A percentile compares a stretch with the other conserved stretches of the same genome.
Evolutionary conservation across 2,888 invertebrate species (phyloP).

Genomic region (Hirudinaria manillensis): DNA sequence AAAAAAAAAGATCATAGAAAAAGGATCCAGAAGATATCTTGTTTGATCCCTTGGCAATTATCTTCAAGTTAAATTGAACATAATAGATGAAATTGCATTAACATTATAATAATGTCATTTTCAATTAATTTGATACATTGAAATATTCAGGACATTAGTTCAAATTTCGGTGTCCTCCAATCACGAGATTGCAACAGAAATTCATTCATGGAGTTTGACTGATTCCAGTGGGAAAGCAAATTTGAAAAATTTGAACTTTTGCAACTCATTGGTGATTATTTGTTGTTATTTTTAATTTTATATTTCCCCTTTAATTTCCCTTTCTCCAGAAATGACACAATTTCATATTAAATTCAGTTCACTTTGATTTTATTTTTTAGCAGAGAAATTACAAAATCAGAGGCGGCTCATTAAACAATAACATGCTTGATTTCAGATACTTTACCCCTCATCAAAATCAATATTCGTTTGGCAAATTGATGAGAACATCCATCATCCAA

Average conservation of each 20-base stretch:
- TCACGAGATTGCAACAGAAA: not conserved
- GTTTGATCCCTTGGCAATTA: no score
- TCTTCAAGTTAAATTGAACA: no score
- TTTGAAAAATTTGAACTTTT: not conserved
- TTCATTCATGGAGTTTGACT: not conserved
- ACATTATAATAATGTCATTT: not conserved
- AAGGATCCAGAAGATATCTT: no score
- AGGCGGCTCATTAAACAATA: no score
- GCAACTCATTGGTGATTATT: not conserved
- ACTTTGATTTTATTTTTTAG: no score
- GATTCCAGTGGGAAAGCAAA: not conserved
- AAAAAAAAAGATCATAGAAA: no score
- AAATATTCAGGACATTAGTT: conserved; percentile 2
- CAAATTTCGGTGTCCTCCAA: not conserved
- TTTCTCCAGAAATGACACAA: no score
- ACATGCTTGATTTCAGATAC: not conserved
- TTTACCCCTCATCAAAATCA: not conserved
- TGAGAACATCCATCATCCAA: not conserved
- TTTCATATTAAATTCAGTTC: no score
- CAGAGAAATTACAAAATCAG: no score
- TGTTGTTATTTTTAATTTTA: not conserved
- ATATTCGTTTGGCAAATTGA: conserved; percentile 4
- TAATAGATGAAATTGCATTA: not conserved
- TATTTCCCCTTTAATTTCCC: no score
- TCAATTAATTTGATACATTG: not conserved